A percentile compares a stretch with the other conserved stretches of the same genome.
Conservation (phyloP, 2,113 vertebrate genomes). For the Prunella himalayana region DNA sequence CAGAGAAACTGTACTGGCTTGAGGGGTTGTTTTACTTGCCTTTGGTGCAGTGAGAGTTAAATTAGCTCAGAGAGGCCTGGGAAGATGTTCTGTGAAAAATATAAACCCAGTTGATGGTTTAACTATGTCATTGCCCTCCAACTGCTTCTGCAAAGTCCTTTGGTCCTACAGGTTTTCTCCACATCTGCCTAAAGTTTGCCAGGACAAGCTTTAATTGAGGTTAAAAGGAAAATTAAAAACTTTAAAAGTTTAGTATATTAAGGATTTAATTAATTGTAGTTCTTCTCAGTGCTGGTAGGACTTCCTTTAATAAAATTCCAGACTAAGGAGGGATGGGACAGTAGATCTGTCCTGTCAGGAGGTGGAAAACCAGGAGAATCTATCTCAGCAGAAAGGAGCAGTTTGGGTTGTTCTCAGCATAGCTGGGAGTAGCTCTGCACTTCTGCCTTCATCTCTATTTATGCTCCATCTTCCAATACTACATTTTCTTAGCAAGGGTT, state of each 20-base stretch:
- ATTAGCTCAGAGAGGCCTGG: background rate
- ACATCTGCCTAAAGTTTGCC: background rate
- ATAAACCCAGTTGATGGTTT: background rate
- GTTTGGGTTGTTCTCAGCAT: background rate
- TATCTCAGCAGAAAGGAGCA: background rate
- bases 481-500: background rate
- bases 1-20: background rate
- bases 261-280: background rate
- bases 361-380: background rate
- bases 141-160: background rate
- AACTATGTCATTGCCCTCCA: background rate
- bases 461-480: background rate
- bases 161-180: background rate
- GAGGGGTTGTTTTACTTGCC: background rate
- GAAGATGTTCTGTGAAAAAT: background rate
- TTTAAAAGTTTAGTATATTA: accelerated
- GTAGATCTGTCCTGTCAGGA: background rate
- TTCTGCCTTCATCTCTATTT: background rate
- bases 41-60: background rate
- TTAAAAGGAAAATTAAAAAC: background rate
- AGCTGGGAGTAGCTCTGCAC: background rate
- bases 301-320: background rate
- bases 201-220: background rate
- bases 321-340: background rate
- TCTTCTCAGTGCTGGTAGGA: background rate